Conservation (phyloP, 2,888 invertebrate species). For the Ormyrus labotus region DNA sequence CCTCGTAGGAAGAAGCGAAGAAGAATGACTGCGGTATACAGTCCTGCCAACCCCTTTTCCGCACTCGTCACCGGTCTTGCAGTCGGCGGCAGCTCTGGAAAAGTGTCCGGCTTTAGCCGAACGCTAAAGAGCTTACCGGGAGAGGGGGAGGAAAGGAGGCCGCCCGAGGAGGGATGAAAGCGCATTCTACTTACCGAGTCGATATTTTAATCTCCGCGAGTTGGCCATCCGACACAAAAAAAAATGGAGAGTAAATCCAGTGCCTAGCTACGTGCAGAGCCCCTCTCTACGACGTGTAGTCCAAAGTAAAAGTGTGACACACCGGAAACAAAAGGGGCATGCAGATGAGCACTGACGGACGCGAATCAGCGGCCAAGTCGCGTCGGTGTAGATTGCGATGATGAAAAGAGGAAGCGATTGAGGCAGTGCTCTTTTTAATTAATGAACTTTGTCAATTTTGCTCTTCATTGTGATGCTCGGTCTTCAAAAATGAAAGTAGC, state of each 20-base stretch:
- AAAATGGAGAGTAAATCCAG: too few species aligned
- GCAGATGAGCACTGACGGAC: not conserved
- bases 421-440: too few species aligned
- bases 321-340: slow-evolving; percentile 2
- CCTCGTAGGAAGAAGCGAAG: slow-evolving; percentile 12
- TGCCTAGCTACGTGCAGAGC: too few species aligned
- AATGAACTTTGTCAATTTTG: too few species aligned
- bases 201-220: slow-evolving; percentile 57
- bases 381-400: too few species aligned
- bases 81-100: not conserved
- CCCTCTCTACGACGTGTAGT: too few species aligned
- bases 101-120: slow-evolving; percentile 30
- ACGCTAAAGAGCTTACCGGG: slow-evolving; percentile 48
- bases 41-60: not conserved
- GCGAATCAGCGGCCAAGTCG: too few species aligned
- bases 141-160: not conserved
- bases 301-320: not conserved
- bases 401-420: too few species aligned
- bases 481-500: too few species aligned
- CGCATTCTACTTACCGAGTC: slow-evolving; percentile 49
- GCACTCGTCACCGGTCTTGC: not conserved
- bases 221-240: slow-evolving; percentile 12
- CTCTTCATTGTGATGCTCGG: too few species aligned
- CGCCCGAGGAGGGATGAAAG: not conserved
- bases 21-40: slow-evolving; percentile 37